These are phyloP conservation scores for Rana temporaria DNA, from an alignment of 2,113 vertebrate genomes.

Conservation along the genomic window DNA sequence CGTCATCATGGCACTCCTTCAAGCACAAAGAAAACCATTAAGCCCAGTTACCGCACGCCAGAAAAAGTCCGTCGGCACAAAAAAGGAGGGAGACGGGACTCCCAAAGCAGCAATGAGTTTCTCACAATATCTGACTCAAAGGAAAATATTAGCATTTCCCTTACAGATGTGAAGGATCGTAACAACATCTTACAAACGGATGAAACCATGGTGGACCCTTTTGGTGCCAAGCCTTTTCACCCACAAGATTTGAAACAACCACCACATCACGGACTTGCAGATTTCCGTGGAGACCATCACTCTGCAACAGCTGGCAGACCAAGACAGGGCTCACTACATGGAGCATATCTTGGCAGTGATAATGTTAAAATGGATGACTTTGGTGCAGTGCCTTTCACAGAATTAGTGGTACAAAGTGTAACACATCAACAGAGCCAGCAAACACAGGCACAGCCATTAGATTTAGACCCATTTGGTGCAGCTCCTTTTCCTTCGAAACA, in stretches of 20 bases:
- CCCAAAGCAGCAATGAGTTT: constrained; percentile 96
- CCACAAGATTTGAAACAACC: constrained; percentile 80
- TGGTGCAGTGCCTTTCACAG: constrained; percentile 92
- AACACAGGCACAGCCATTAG: constrained; percentile 69
- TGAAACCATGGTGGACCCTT: constrained; percentile 84
- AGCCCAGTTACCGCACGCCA: constrained; percentile 88
- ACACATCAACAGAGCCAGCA: constrained; percentile 70
- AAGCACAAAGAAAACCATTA: constrained; percentile 77
- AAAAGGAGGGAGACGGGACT: constrained; percentile 88
- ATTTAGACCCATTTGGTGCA: constrained; percentile 96
- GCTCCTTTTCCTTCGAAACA: constrained; percentile 95
- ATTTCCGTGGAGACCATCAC: constrained; percentile 74
- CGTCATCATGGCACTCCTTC: constrained; percentile 91
- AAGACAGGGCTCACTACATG: constrained; percentile 75
- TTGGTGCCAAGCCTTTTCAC: constrained; percentile 92
- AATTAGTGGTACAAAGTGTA: constrained; percentile 78
- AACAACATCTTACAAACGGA: constrained; percentile 74
- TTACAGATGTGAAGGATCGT: constrained; percentile 82
- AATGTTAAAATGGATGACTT: constrained; percentile 88
- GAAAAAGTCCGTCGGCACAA: constrained; percentile 88
- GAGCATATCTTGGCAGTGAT: constrained; percentile 67
- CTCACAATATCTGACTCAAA: constrained; percentile 92
- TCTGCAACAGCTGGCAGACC: constrained; percentile 71
- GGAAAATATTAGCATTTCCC: constrained; percentile 88
- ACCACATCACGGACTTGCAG: constrained; percentile 77